These are phyloP conservation scores for Gymnothorax reevesii DNA, from an alignment of 2,797 vertebrate species.

Conservation along the genomic window DNA sequence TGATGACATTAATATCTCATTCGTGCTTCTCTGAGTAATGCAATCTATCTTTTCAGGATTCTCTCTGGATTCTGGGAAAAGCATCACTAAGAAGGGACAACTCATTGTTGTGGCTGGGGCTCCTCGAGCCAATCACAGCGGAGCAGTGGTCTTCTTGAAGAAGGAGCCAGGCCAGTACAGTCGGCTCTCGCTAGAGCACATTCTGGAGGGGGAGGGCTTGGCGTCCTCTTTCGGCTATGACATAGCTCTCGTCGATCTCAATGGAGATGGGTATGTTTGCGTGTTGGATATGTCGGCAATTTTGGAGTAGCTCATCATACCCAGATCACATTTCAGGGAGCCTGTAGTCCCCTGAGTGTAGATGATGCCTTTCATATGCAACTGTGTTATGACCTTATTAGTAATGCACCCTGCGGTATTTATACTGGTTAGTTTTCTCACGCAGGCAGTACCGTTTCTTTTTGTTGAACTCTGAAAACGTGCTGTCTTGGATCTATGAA, in stretches of 20 bases:
- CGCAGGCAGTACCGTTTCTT: not conserved
- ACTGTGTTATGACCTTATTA: not conserved
- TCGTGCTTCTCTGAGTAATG: not conserved
- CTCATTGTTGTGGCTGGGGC: constrained; percentile 94
- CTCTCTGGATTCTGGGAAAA: constrained; percentile 88
- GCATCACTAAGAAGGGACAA: constrained; percentile 74
- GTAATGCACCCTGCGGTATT: not conserved
- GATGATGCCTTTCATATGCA: not conserved
- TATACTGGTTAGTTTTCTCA: not conserved
- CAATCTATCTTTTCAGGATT: constrained; percentile 77
- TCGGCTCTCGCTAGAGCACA: constrained; percentile 65
- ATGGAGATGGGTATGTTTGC: constrained; percentile 81
- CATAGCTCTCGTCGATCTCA: constrained; percentile 89
- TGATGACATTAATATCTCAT: constrained; percentile 6
- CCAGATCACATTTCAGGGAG: not conserved
- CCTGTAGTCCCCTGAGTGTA: not conserved
- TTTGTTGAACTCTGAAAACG: not conserved
- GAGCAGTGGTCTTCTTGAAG: constrained; percentile 87
- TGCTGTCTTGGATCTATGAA: not conserved
- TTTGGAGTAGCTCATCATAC: not conserved
- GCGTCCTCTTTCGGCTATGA: constrained; percentile 97
- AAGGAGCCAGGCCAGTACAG: constrained; percentile 51
- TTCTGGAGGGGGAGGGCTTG: constrained; percentile 87
- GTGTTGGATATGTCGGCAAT: not conserved
- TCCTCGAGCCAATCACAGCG: constrained; percentile 90